phyloP scores from a whole-genome alignment of 2,888 invertebrate genomes.

The Hydrotaea diabolus region DNA sequence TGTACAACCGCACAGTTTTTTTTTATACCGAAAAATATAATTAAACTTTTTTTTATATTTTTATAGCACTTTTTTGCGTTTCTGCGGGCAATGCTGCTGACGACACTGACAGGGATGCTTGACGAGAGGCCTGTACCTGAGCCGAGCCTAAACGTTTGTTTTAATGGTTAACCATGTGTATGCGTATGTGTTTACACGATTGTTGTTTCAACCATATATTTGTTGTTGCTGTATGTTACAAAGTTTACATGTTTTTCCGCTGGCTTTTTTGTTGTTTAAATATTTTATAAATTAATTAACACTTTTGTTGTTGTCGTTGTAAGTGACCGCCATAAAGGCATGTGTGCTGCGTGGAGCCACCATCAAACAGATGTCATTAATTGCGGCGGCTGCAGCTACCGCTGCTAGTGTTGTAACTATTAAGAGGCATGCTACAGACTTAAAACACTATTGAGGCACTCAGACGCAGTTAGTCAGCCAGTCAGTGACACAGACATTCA shows the following conservation, averaged over 20 bases:
- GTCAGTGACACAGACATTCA: too few relatives aligned
- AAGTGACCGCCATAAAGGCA: too few relatives aligned
- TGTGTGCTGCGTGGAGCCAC: too few relatives aligned
- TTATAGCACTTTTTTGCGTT: not conserved
- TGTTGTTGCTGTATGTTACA: not conserved
- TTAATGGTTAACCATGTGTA: constrained; percentile 10
- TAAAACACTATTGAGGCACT: not conserved
- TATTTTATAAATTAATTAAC: constrained; percentile 59
- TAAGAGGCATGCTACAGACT: not conserved
- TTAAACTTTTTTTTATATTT: not conserved
- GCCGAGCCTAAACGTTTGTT: not conserved
- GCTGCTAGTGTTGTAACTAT: not conserved
- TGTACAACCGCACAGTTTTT: too few relatives aligned
- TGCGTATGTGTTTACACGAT: not conserved
- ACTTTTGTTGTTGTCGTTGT: constrained; percentile 29
- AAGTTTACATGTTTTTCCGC: too few relatives aligned
- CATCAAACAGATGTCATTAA: not conserved
- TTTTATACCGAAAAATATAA: not conserved
- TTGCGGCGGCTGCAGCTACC: not conserved
- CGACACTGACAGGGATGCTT: not conserved
- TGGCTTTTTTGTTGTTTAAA: not conserved
- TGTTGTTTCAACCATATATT: not conserved
- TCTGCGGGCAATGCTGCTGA: not conserved
- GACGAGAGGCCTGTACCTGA: not conserved
- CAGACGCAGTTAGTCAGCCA: too few relatives aligned